Evolutionary conservation across 2,888 invertebrate species (phyloP), one percentile per base, ranked within the genome.

Genomic region (Parnassius glacialis): DNA sequence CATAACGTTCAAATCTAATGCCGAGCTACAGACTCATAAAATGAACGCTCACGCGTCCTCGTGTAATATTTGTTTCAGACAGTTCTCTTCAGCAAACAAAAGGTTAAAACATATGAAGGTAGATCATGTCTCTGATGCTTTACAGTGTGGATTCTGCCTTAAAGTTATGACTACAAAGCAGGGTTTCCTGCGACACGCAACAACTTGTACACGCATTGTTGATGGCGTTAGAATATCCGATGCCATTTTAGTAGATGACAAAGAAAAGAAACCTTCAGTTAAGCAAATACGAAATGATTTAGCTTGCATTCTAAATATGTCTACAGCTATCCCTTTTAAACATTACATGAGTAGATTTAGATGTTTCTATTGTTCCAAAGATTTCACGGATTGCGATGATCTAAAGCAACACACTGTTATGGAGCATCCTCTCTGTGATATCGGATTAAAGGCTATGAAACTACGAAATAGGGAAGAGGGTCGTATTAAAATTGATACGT

Each of bases 331-430:
- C 13, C 90, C 90, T 0, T 90, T 90, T 56, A 90, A 87, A 64
- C 82, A 77, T 69, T 86, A 76, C 63, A 79, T 83, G 74, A 83
- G 79, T 61, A 79, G 77, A 57, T 87, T 89, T 56, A 69, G 85
- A 41, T 90, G 90, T 66, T 90, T 89, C 59, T 90, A 87, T 64
- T 90, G 90, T 63, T 70, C 86, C 0, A 80, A 81, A 74, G 83
- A 87, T 51, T 90, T 86, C 55, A 69, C 67, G 0, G 78, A 80
- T 12, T 84, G 86, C 57, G 77, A 82, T 1, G 78, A 79, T 56
- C 73, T 90, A 2, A 85, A 78, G 65, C 72, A 80, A 9, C 90
- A 90, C 53, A 84, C 87, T 0, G 65, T 74, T 2, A 66, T 65
- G 0, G 80, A 80, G 41, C 90, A 90, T 66, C 85, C 87, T 0